Percentiles rank a stretch among this genome's conserved stretches.
Evolutionary conservation across 2,113 vertebrate genomes (phyloP).

Genomic region (Calypte anna): DNA sequence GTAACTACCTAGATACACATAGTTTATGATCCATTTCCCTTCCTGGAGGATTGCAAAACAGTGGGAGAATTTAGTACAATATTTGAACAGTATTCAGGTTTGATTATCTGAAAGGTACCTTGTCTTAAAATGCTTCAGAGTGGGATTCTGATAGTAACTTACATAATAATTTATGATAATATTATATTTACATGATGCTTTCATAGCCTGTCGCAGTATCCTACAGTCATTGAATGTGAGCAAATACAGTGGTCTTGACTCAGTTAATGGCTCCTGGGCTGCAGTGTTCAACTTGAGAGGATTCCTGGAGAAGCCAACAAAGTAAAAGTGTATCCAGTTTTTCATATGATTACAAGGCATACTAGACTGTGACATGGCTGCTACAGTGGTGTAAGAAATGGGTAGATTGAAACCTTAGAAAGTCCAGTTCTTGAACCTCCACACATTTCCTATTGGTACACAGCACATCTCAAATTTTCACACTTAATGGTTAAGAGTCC

Average conservation of each 20-base stretch:
- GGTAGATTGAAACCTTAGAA: background rate
- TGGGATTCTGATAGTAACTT: background rate
- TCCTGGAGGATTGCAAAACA: background rate
- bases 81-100: background rate
- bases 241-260: background rate
- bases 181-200: background rate
- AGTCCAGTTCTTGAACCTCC: background rate
- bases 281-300: background rate
- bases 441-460: background rate
- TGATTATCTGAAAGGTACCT: background rate
- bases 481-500: background rate
- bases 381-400: background rate
- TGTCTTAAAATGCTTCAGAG: background rate
- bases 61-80: slow-evolving; percentile 16
- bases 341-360: background rate
- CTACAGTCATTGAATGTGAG: rapidly evolving
- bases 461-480: background rate
- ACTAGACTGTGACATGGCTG: background rate
- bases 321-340: background rate
- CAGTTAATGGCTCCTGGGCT: background rate
- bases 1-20: slow-evolving; percentile 25
- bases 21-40: slow-evolving; percentile 10
- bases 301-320: background rate
- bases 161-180: background rate
- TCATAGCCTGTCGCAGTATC: background rate